These are phyloP conservation scores for Drosophila cardini DNA, from an alignment of 1,140 invertebrate genomes.

Conservation along the genomic window DNA sequence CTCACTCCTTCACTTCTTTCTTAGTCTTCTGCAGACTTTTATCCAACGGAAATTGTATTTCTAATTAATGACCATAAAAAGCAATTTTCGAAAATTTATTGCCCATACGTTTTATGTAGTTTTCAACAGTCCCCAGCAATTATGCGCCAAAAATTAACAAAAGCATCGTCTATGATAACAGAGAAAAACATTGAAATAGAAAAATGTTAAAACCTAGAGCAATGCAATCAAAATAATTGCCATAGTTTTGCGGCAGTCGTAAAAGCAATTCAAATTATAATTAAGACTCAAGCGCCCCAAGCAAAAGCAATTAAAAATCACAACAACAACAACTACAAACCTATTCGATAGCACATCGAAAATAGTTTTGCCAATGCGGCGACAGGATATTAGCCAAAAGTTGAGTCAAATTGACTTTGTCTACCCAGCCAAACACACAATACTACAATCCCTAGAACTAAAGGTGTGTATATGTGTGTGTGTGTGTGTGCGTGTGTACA, in stretches of 20 bases:
- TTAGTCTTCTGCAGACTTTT: not conserved
- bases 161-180: not conserved
- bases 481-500: constrained; percentile 8
- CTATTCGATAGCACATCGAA: constrained; percentile 53
- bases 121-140: constrained; percentile 44
- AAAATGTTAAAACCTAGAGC: constrained; percentile 36
- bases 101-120: constrained; percentile 52
- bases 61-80: constrained; percentile 80
- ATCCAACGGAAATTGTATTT: constrained; percentile 63
- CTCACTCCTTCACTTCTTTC: not conserved
- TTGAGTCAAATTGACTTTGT: constrained; percentile 70
- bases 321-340: constrained; percentile 42
- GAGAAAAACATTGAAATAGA: constrained; percentile 21
- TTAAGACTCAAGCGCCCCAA: constrained; percentile 62
- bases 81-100: constrained; percentile 55
- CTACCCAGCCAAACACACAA: constrained; percentile 26
- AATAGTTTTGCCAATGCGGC: constrained; percentile 72
- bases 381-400: constrained; percentile 78
- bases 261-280: constrained; percentile 79
- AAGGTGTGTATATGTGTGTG: constrained; percentile 2
- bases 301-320: constrained; percentile 76
- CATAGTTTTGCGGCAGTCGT: constrained; percentile 55
- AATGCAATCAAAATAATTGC: constrained; percentile 68
- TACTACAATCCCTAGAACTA: not conserved
- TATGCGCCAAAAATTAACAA: constrained; percentile 52